These are phyloP conservation scores for Callipepla californica DNA, from an alignment of 2,113 vertebrate genomes.

Conservation along the genomic window DNA sequence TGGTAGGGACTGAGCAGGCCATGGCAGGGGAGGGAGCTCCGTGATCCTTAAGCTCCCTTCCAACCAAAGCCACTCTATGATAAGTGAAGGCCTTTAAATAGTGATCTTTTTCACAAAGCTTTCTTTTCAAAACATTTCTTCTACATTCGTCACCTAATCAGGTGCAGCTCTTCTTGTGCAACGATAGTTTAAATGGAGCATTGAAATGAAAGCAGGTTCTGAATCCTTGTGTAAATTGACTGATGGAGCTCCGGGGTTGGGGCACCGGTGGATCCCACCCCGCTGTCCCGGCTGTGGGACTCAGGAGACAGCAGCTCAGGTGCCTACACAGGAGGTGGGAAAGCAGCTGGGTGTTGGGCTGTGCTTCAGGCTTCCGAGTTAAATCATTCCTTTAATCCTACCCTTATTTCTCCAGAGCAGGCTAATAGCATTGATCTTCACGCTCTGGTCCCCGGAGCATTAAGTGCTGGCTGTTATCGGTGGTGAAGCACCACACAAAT, in stretches of 20 bases:
- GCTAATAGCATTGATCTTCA: not conserved
- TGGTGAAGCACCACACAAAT: not conserved
- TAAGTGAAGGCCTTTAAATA: not conserved
- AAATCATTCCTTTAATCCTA: not conserved
- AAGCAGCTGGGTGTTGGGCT: not conserved
- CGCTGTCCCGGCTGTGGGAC: rapidly evolving
- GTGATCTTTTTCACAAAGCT: not conserved
- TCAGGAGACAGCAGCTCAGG: not conserved
- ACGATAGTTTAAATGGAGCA: not conserved
- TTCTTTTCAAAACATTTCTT: not conserved
- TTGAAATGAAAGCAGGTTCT: not conserved
- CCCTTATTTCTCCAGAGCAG: not conserved
- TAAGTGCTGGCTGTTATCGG: rapidly evolving
- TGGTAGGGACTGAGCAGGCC: no score
- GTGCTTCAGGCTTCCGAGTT: not conserved
- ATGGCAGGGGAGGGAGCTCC: no score
- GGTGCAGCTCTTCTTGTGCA: not conserved
- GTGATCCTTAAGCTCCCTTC: no score
- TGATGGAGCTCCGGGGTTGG: not conserved
- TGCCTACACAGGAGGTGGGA: not conserved
- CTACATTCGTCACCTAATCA: not conserved
- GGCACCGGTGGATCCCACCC: not conserved
- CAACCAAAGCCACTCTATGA: no score
- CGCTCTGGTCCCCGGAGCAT: not conserved
- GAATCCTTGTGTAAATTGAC: not conserved